Base-by-base conservation (phyloP, 2,113 vertebrate species). In the Siphamia tubifer region DNA sequence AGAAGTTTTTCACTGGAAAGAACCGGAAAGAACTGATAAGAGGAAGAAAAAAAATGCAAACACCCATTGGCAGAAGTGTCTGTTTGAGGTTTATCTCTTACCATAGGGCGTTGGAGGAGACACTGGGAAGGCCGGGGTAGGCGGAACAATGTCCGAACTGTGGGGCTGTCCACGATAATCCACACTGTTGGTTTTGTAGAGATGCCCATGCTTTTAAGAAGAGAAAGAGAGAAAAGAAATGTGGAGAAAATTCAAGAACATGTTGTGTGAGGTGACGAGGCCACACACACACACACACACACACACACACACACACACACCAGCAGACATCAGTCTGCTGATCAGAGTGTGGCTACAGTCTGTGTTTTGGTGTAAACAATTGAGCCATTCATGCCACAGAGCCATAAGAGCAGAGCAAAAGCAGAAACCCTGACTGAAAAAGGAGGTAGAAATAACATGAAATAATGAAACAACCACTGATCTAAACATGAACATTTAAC, bases 71-170 rank as follows among this genome's bases (percentile, higher is more conserved):
- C 11, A 35, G 19, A 13, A 9, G 24, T 11, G 34, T 65, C 48
- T 4, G 0, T 13, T 45, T 15, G 23, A 42, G 52, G 34, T 0
- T 36, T 4, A 51, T 39, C 21, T 45, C 90, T 93, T 90, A 98
- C 97, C 92, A 0, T 95, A 96, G 0, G 94, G 88, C 0, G 93
- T 94, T 15, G 92, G 92, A 8, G 96, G 94, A 43, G 94, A 93
- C 62, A 96, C 86, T 0, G 95, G 93, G 85, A 95, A 96, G 8
- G 86, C 77, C 1, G 95, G 93, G 3, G 93, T 95, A 0, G 89
- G 27, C 1, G 91, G 87, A 24, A 88, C 19, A 2, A 80, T 5
- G 65, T 75, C 85, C 69, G 57, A 30, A 13, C 81, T 66, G 15
- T 92, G 81, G 2, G 72, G 63, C 11, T 61, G 84, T 28, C 75